Base-by-base conservation (phyloP, 2,888 invertebrate species). In the Drosophila aldrichi region DNA sequence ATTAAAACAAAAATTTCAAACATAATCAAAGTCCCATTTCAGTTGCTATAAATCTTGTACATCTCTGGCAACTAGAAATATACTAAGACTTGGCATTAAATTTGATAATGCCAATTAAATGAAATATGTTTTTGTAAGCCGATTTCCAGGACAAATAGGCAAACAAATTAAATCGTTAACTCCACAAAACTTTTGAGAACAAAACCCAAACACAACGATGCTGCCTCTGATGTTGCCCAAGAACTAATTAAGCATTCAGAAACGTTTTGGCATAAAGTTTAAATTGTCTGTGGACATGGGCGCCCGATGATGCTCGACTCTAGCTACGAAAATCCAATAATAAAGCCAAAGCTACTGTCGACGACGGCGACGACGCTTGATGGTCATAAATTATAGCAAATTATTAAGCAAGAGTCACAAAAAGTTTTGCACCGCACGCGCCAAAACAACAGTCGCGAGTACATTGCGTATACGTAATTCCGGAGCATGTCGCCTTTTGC, bases 201-300 rank as follows among this genome's bases (percentile, higher is more conserved):
- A 65, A 29, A 79, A 40, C 57, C 40, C 41, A 49, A 58, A 49
- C 44, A 49, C 16, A 16, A 29, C 43, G 51, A n/a, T 32, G 51
- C 44, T 51, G 49, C 22, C 48, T 68, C 67, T 72, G 68, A 41
- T 56, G 49, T 74, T 66, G 56, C 68, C 67, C 70, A 65, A 65
- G 71, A 88, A 81, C 87, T 83, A 89, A 89, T 89, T 89, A 89
- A 77, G 81, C 79, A 89, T 89, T 89, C 85, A 83, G 81, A 82
- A 85, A 83, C 82, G 81, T 85, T 88, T 88, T 81, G 77, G 75
- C 76, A 72, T 71, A 81, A 82, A 85, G 81, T 84, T 85, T 71
- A 80, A 85, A 79, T 88, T 80, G 73, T 79, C 74, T 78, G 71
- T 63, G 75, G 79, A 67, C 58, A 64, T 56, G 54, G 62, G 56